Evolutionary conservation across 2,797 vertebrate genomes (phyloP).

Genomic region (Prionace glauca): DNA sequence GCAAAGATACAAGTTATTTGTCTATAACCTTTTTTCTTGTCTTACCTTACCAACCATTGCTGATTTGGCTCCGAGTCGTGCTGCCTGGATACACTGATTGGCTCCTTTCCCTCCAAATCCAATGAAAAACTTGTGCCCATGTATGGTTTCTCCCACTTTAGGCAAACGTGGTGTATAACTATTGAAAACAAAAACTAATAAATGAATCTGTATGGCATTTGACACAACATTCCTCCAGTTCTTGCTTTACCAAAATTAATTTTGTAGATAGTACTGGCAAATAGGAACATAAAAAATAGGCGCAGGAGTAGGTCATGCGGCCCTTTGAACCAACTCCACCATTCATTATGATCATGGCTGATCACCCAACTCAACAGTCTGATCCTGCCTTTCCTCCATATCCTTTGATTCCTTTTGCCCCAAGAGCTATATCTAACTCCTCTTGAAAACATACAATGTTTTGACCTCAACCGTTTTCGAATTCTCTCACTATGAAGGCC

Average conservation of each 20-base stretch:
- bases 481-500: no score
- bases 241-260: background rate
- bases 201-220: no score
- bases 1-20: background rate
- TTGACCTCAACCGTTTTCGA: no score
- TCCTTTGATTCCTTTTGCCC: no score
- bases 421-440: no score
- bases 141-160: slow-evolving; percentile 87
- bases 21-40: background rate
- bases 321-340: no score
- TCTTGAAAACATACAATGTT: no score
- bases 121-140: slow-evolving; percentile 87
- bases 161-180: slow-evolving; percentile 82
- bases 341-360: no score
- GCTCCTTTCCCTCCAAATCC: slow-evolving; percentile 96
- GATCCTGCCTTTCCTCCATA: no score
- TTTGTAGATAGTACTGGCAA: background rate
- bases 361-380: no score
- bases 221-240: background rate
- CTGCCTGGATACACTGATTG: slow-evolving; percentile 92
- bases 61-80: slow-evolving; percentile 77
- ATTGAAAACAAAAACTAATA: slow-evolving; percentile 41
- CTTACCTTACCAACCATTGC: slow-evolving; percentile 89
- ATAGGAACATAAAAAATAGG: no score
- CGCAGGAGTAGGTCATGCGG: no score